phyloP scores from a whole-genome alignment of 2,888 invertebrate species.

The Hypselothyrea guttata region DNA sequence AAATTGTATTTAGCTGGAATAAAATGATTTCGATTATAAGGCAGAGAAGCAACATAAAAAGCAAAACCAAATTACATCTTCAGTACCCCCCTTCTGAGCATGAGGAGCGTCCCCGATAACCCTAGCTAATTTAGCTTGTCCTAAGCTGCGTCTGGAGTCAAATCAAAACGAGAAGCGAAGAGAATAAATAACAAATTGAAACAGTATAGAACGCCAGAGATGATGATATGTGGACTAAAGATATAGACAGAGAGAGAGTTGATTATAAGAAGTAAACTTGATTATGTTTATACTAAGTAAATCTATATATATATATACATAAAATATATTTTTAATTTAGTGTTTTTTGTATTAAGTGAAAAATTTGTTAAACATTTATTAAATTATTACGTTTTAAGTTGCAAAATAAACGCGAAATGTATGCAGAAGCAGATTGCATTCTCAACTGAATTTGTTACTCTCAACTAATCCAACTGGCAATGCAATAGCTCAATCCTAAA shows the following conservation, averaged over 20 bases:
- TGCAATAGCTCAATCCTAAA: conserved; percentile 37
- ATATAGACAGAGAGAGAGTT: conserved; percentile 14
- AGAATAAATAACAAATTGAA: conserved; percentile 29
- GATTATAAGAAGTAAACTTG: conserved; percentile 62
- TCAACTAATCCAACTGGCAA: conserved; percentile 20
- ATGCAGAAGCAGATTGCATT: conserved; percentile 53
- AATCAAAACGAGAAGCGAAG: conserved; percentile 6
- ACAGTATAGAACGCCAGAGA: conserved; percentile 54
- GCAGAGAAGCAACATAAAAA: too few relatives aligned
- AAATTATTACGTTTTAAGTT: conserved; percentile 77
- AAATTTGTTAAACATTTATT: conserved; percentile 78
- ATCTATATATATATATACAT: conserved; percentile 70
- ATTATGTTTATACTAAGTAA: conserved; percentile 77
- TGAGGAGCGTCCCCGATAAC: conserved; percentile 26
- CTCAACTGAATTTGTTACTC: conserved; percentile 18
- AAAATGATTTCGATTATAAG: conserved; percentile 29
- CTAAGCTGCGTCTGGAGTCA: conserved; percentile 15
- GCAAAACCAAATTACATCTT: conserved; percentile 50
- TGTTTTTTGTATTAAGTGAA: conserved; percentile 77
- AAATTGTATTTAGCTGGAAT: conserved; percentile 25
- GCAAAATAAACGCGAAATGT: conserved; percentile 75
- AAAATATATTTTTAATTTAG: conserved; percentile 59
- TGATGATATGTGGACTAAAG: conserved; percentile 60
- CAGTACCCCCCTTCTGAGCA: conserved; percentile 28
- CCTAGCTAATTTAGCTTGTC: not conserved